phyloP scores from a whole-genome alignment of 2,888 invertebrate species.

The Seira musarum region DNA sequence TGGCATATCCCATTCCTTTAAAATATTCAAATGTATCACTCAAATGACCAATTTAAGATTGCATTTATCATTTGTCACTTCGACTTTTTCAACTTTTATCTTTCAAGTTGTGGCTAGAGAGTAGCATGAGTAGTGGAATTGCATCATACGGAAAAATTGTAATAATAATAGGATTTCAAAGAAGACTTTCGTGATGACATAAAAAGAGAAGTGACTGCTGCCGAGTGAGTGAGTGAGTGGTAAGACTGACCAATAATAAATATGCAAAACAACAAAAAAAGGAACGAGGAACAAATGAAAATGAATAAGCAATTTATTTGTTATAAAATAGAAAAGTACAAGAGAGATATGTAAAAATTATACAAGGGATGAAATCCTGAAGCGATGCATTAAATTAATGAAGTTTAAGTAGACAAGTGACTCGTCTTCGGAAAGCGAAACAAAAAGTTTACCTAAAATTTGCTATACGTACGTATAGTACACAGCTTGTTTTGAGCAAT shows the following conservation, averaged over 20 bases:
- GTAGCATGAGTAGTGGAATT: too few relatives aligned
- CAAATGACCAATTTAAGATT: slow-evolving; percentile 53
- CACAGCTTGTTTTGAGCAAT: too few relatives aligned
- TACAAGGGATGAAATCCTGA: neutral
- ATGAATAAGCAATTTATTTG: slow-evolving; percentile 46
- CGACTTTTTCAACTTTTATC: neutral
- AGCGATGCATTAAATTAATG: slow-evolving; percentile 46
- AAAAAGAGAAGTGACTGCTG: slow-evolving; percentile 29
- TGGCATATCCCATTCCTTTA: slow-evolving; percentile 34
- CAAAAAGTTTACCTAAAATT: neutral
- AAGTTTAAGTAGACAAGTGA: slow-evolving; percentile 41
- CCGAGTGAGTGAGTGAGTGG: slow-evolving; percentile 13
- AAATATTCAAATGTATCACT: slow-evolving; percentile 28
- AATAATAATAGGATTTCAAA: slow-evolving; percentile 36
- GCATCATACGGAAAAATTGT: slow-evolving; percentile 6
- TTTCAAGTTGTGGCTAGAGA: neutral
- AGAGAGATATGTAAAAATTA: neutral
- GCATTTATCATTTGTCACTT: slow-evolving; percentile 49
- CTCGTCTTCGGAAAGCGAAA: slow-evolving; percentile 6
- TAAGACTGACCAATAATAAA: slow-evolving; percentile 11
- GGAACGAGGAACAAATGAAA: slow-evolving; percentile 31
- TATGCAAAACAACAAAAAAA: slow-evolving; percentile 9
- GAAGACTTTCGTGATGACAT: slow-evolving; percentile 34
- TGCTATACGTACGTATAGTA: neutral
- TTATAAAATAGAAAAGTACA: slow-evolving; percentile 9